Evolutionary conservation across 1,140 invertebrate species (phyloP).

Genomic region (Rhagoletis zephyria): DNA sequence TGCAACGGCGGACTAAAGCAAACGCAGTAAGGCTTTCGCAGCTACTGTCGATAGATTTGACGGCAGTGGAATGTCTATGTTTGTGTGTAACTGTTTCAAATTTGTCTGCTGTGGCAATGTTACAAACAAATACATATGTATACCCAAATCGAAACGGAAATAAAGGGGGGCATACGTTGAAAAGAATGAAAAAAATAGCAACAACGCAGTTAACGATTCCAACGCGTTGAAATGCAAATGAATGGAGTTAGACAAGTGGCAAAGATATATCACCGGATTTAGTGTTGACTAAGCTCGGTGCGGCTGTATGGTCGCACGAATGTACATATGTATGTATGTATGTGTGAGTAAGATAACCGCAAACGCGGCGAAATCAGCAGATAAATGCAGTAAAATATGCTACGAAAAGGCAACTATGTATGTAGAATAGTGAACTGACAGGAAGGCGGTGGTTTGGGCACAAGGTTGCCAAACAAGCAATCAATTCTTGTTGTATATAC

Average conservation of each 20-base stretch:
- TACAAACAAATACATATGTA: not conserved
- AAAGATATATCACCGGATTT: slow-evolving; percentile 51
- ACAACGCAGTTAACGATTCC: slow-evolving; percentile 22
- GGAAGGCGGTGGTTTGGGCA: not conserved
- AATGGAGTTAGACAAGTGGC: slow-evolving; percentile 50
- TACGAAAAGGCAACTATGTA: not conserved
- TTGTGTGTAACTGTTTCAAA: not conserved
- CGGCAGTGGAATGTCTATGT: not conserved
- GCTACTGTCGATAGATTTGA: not conserved
- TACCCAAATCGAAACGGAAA: not conserved
- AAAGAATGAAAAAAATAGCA: not conserved
- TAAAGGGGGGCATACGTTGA: not conserved
- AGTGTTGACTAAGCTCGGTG: slow-evolving; percentile 34
- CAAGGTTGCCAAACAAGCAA: slow-evolving; percentile 23
- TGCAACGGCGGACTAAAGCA: slow-evolving; percentile 29
- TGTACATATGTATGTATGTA: not conserved
- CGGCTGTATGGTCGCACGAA: not conserved
- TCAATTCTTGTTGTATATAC: slow-evolving; percentile 9
- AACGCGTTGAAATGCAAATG: slow-evolving; percentile 44
- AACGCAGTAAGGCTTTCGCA: slow-evolving; percentile 10
- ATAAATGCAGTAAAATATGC: not conserved
- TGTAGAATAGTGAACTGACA: not conserved
- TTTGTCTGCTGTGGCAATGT: not conserved
- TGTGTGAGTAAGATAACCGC: not conserved
- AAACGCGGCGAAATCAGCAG: slow-evolving; percentile 20